These are phyloP conservation scores for Drosophila infuscata DNA, from an alignment of 2,888 invertebrate genomes.

Conservation along the genomic window DNA sequence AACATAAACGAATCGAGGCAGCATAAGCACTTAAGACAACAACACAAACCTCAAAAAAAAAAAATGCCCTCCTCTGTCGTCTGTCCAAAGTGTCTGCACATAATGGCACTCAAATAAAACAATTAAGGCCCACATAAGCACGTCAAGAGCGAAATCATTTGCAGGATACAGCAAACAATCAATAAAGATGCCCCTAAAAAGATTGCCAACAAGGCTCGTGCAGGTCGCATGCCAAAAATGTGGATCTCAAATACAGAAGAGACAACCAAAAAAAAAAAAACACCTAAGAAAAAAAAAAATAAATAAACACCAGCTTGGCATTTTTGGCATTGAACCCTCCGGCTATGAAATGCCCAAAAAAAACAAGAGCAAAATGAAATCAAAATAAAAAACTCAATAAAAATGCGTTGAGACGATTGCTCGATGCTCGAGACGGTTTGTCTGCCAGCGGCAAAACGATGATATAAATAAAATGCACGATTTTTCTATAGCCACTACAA, in stretches of 20 bases:
- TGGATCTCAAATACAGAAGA: constrained; percentile 21
- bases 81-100: constrained; percentile 71
- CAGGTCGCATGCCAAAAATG: constrained; percentile 82
- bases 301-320: constrained; percentile 63
- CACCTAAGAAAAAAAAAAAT: constrained; percentile 13
- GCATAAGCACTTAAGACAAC: constrained; percentile 57
- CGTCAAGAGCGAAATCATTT: constrained; percentile 75
- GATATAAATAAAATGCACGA: constrained; percentile 74
- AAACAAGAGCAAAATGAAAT: constrained; percentile 57
- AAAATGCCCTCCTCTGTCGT: constrained; percentile 33
- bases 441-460: constrained; percentile 72
- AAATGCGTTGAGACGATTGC: constrained; percentile 68
- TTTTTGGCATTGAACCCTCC: constrained; percentile 81
- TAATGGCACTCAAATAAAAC: constrained; percentile 80
- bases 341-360: constrained; percentile 52
- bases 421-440: constrained; percentile 71
- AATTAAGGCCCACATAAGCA: constrained; percentile 77
- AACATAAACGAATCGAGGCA: constrained; percentile 63
- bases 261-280: neutral
- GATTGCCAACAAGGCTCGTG: constrained; percentile 81
- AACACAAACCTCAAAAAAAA: constrained; percentile 5
- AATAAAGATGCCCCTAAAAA: constrained; percentile 65
- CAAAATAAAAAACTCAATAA: constrained; percentile 73
- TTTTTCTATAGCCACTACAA: constrained; percentile 49
- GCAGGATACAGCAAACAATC: constrained; percentile 61